Evolutionary conservation across 2,888 invertebrate genomes (phyloP), one percentile per base, ranked within the genome.

Genomic region (Conops quadrifasciatus): DNA sequence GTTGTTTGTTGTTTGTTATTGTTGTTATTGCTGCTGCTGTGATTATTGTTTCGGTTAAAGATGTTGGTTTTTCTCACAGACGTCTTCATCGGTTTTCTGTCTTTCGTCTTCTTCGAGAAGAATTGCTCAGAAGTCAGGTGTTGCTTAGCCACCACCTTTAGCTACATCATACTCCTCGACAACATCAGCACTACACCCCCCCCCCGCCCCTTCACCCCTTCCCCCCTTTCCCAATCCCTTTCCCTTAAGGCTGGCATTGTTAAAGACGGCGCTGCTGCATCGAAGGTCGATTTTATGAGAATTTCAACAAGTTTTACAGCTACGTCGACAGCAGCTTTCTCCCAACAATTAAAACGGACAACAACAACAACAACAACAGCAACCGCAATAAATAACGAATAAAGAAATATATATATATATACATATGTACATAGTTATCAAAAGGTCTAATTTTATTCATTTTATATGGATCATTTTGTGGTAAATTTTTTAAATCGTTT

Each of bases 241-340:
- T 81, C 80, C 80, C 80, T 77, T 70, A 71, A 71, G 74, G 74
- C 75, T 77, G 81, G 80, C 80, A 76, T 77, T 78, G 79, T 80
- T 30, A 26, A 56, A 78, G 79, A 79, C 78, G n/a, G n/a, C n/a
- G n/a, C n/a, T n/a, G 79, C 77, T 77, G 77, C 81, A 76, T 77
- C 36, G 36, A 36, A 36, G 36, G 4, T 36, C 36, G 36, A 36
- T 36, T 80, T 80, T 79, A 80, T 79, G 77, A 77, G 78, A 78
- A 80, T 78, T 81, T 79, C 76, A 78, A 80, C 81, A 78, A 81
- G 78, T 80, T 80, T 81, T 80, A 80, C 78, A 58, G 58, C 58
- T 58, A 28, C 58, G 9, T 36, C 36, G 36, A 9, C 36, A 36
- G 36, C 36, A 80, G 76, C 81, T 80, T 80, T 70, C 65, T 65